These are phyloP conservation scores for Didymodactylos carnosus DNA, from an alignment of 2,888 invertebrate genomes.

Conservation along the genomic window DNA sequence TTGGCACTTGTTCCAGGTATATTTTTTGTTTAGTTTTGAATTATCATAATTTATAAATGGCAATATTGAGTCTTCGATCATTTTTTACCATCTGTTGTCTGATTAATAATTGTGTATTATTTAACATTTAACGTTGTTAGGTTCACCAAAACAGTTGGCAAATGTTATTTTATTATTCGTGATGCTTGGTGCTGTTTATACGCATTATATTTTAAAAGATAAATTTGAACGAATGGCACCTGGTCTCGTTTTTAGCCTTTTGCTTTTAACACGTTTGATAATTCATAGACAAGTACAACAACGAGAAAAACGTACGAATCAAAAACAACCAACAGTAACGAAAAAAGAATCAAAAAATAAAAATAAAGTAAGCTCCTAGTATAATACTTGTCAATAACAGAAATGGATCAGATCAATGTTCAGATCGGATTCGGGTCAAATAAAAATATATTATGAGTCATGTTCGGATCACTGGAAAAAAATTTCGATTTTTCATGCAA, in stretches of 20 bases:
- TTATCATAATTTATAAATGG: background rate
- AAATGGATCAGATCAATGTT: no score
- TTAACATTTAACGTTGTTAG: no score
- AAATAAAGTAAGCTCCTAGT: no score
- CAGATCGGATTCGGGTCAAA: no score
- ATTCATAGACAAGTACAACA: slow-evolving; percentile 27
- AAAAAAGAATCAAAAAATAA: no score
- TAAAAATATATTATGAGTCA: no score
- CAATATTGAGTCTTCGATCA: no score
- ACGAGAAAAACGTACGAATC: background rate
- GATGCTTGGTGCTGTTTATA: slow-evolving; percentile 72
- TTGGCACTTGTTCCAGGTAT: background rate
- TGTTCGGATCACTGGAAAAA: no score
- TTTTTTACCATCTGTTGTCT: no score
- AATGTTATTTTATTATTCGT: slow-evolving; percentile 61
- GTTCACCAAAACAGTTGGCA: slow-evolving; percentile 68
- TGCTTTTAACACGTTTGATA: slow-evolving; percentile 30
- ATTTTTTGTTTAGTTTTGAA: background rate
- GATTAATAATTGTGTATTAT: no score
- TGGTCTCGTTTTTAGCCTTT: slow-evolving; percentile 31
- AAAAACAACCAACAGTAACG: slow-evolving; percentile 13
- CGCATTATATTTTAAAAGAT: slow-evolving; percentile 36
- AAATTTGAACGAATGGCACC: slow-evolving; percentile 32
- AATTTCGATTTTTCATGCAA: no score
- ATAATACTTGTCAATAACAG: no score